These are phyloP conservation scores for Conistra vaccinii DNA, from an alignment of 2,888 invertebrate genomes.

Conservation along the genomic window DNA sequence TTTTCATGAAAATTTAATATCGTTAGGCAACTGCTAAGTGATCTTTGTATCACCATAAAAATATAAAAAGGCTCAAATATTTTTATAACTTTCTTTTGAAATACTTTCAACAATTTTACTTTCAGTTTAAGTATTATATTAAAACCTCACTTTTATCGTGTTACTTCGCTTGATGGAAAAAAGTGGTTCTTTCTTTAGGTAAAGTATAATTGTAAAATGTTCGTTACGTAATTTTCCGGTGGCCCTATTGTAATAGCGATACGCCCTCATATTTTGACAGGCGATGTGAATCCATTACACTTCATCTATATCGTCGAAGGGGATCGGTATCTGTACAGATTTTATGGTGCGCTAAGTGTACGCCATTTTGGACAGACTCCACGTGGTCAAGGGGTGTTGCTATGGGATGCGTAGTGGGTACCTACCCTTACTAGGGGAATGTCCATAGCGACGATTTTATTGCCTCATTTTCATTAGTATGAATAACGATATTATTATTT, in stretches of 20 bases:
- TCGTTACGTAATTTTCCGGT: constrained; percentile 67
- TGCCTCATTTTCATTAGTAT: constrained; percentile 60
- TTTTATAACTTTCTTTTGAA: constrained; percentile 55
- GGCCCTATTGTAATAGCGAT: constrained; percentile 65
- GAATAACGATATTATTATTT: constrained; percentile 44
- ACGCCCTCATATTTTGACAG: constrained; percentile 72
- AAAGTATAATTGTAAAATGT: constrained; percentile 69
- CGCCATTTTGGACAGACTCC: constrained; percentile 76
- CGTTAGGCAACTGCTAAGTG: constrained; percentile 39
- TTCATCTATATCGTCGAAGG: constrained; percentile 66
- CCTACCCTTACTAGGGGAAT: constrained; percentile 49
- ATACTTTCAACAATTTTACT: constrained; percentile 51
- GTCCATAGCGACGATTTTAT: constrained; percentile 63
- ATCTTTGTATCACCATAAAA: constrained; percentile 56
- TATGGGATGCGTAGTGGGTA: constrained; percentile 58
- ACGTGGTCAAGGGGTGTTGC: constrained; percentile 73
- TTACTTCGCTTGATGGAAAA: constrained; percentile 40
- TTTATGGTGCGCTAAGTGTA: constrained; percentile 78
- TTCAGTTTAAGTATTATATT: constrained; percentile 50
- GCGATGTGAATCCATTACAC: constrained; percentile 75
- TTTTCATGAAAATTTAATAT: constrained; percentile 47
- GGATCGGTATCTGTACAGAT: constrained; percentile 71
- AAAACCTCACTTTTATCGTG: constrained; percentile 44
- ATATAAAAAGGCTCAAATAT: constrained; percentile 53
- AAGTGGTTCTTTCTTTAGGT: constrained; percentile 39